phyloP scores from a whole-genome alignment of 2,888 invertebrate genomes.

The Archips crataeganus region DNA sequence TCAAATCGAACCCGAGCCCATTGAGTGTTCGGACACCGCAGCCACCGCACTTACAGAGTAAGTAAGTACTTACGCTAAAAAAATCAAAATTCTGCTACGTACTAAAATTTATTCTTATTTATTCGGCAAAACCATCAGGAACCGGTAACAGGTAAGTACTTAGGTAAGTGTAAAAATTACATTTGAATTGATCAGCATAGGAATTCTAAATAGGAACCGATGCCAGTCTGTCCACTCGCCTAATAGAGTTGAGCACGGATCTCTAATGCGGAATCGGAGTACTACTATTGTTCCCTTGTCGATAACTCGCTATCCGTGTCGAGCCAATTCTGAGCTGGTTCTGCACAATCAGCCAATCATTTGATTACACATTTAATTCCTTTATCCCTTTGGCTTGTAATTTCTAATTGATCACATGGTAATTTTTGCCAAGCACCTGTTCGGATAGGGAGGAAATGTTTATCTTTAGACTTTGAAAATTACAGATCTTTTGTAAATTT shows the following conservation, averaged over 20 bases:
- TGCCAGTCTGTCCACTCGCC: slow-evolving; percentile 5
- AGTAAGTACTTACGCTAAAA: too few relatives aligned
- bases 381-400: background rate
- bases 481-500: too few relatives aligned
- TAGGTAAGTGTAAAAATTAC: background rate
- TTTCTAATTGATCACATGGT: background rate
- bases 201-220: slow-evolving; percentile 7
- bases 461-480: too few relatives aligned
- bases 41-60: too few relatives aligned
- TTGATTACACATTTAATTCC: background rate
- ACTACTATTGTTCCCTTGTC: slow-evolving; percentile 9
- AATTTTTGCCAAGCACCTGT: too few relatives aligned
- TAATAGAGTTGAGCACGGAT: slow-evolving; percentile 24
- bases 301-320: background rate
- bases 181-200: slow-evolving; percentile 24
- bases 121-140: too few relatives aligned
- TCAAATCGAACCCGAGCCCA: too few relatives aligned
- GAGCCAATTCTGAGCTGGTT: slow-evolving; percentile 4
- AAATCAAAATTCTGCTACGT: too few relatives aligned
- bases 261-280: slow-evolving; percentile 12
- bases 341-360: background rate
- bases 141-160: too few relatives aligned
- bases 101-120: too few relatives aligned
- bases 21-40: too few relatives aligned
- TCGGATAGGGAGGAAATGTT: too few relatives aligned